phyloP scores from a whole-genome alignment of 2,113 vertebrate species.

The Otocyon megalotis region DNA sequence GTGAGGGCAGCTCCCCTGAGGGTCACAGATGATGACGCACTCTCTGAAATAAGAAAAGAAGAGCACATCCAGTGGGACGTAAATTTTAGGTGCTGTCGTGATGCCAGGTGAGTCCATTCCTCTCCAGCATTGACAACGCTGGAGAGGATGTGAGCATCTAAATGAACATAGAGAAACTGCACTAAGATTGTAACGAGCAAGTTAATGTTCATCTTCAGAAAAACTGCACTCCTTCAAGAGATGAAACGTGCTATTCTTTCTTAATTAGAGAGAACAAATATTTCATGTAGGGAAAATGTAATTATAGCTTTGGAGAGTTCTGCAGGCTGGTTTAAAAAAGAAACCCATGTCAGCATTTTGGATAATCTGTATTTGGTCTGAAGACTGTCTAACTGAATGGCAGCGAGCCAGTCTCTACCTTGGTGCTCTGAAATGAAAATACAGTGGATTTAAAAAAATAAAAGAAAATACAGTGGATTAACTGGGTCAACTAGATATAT shows the following conservation, averaged over 20 bases:
- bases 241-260: background rate
- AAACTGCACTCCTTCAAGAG: background rate
- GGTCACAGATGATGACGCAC: background rate
- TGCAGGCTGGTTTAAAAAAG: background rate
- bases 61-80: background rate
- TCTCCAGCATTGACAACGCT: background rate
- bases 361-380: background rate
- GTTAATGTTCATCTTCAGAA: slow-evolving; percentile 16
- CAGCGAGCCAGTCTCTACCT: background rate
- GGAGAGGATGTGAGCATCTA: background rate
- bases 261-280: slow-evolving; percentile 43
- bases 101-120: accelerated
- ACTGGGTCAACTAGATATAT: background rate
- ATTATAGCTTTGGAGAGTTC: background rate
- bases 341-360: background rate
- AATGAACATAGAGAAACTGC: background rate
- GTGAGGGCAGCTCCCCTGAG: background rate
- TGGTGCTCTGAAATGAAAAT: background rate
- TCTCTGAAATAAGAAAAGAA: background rate
- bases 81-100: background rate
- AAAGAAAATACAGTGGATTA: background rate
- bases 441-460: background rate
- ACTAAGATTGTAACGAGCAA: background rate
- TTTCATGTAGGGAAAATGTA: slow-evolving; percentile 24
- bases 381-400: background rate